Conservation (phyloP, 2,888 invertebrate species). For the Drosophila longiperda region DNA sequence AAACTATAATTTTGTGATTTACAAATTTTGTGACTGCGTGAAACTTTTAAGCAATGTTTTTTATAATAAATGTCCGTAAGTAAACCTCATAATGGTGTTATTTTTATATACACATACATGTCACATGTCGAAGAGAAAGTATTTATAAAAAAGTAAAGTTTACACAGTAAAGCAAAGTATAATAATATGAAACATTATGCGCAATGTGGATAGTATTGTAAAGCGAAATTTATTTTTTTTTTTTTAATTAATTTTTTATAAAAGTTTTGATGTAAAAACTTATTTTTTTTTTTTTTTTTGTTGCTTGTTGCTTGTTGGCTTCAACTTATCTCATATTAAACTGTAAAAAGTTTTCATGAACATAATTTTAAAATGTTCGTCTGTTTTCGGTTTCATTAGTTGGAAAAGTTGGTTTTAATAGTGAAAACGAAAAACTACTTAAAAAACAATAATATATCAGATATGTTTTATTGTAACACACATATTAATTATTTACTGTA, state of each 20-base stretch:
- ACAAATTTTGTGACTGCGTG: background rate
- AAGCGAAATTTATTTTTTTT: background rate
- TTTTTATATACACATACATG: too few relatives aligned
- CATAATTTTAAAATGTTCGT: slow-evolving; percentile 5
- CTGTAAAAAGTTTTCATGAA: background rate
- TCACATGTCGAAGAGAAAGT: background rate
- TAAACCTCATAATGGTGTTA: background rate
- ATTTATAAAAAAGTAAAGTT: background rate
- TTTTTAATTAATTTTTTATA: slow-evolving; percentile 8
- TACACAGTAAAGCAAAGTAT: background rate
- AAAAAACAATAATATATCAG: slow-evolving; percentile 1
- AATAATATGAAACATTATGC: background rate
- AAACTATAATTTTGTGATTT: background rate
- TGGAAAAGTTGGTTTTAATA: background rate
- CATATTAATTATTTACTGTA: background rate
- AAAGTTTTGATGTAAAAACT: slow-evolving; percentile 11
- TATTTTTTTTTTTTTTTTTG: background rate
- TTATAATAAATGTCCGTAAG: background rate
- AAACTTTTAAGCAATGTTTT: background rate
- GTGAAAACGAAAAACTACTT: background rate
- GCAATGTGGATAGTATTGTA: background rate
- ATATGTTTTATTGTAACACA: background rate
- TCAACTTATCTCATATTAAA: slow-evolving; percentile 1
- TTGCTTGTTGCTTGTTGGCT: slow-evolving; percentile 1
- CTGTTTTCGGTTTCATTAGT: background rate